A percentile compares a stretch with the other conserved stretches of the same genome.
These are phyloP conservation scores for Ceriagrion tenellum DNA, from an alignment of 2,888 invertebrate species.

Conservation along the genomic window DNA sequence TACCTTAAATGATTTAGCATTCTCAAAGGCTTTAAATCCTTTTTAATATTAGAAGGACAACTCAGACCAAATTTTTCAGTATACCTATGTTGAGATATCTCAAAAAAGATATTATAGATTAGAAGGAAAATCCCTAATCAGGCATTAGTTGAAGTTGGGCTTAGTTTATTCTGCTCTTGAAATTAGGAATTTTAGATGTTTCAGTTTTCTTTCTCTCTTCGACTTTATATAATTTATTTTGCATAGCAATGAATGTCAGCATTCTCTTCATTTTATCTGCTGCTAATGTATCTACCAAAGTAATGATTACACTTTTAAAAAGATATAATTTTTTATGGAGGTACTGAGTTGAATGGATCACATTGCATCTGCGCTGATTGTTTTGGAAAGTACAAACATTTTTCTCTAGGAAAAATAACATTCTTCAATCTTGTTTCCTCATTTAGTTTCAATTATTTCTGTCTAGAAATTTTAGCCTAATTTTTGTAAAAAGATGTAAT, in stretches of 20 bases:
- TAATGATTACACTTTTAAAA: neutral
- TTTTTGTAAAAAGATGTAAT: conserved; percentile 27
- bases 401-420: conserved; percentile 14
- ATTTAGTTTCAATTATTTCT: neutral
- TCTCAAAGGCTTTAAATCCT: neutral
- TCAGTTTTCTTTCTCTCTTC: neutral
- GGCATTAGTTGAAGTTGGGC: neutral
- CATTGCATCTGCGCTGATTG: conserved; percentile 4
- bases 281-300: neutral
- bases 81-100: neutral
- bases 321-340: neutral
- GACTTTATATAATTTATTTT: neutral
- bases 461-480: neutral
- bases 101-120: neutral
- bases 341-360: neutral
- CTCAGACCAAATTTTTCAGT: neutral
- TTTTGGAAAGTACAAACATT: conserved; percentile 2
- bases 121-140: neutral
- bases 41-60: neutral
- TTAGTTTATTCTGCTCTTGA: neutral
- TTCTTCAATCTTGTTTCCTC: neutral
- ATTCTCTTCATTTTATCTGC: neutral
- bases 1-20: neutral
- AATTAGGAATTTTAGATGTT: neutral
- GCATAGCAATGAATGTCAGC: neutral